Evolutionary conservation across 2,797 vertebrate species (phyloP).

Genomic region (Acrossocheilus fasciatus): DNA sequence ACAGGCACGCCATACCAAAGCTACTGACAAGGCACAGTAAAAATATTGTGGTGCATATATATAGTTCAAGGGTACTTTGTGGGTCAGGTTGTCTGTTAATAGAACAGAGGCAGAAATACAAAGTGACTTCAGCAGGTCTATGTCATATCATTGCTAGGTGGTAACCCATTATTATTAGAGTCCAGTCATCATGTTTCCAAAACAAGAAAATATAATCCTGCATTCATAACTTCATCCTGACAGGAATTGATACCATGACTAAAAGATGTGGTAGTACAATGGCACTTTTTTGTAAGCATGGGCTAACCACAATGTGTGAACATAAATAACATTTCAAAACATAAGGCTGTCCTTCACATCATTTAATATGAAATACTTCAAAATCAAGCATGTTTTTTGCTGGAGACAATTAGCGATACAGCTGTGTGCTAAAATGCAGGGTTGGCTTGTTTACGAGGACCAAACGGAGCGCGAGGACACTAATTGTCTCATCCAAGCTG

Average conservation of each 20-base stretch:
- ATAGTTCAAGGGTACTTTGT: constrained; percentile 53
- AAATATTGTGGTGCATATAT: constrained; percentile 43
- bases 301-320: not conserved
- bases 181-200: constrained; percentile 19
- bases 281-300: not conserved
- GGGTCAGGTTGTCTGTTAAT: constrained; percentile 49
- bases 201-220: not conserved
- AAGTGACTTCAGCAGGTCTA: constrained; percentile 30
- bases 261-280: not conserved
- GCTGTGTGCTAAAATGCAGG: constrained; percentile 44
- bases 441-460: constrained; percentile 29
- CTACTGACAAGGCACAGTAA: constrained; percentile 45
- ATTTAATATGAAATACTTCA: not conserved
- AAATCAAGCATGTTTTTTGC: not conserved
- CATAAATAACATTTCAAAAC: not conserved
- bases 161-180: constrained; percentile 42
- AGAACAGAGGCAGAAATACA: constrained; percentile 24
- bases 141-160: constrained; percentile 32
- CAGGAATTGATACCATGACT: not conserved
- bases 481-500: constrained; percentile 33
- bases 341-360: not conserved
- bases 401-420: constrained; percentile 11
- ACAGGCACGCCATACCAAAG: constrained; percentile 47
- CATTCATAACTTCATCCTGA: not conserved
- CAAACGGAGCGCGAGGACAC: constrained; percentile 13